Evolutionary conservation across 2,797 vertebrate species (phyloP).

Genomic region (Cercopithecus hamlyni): DNA sequence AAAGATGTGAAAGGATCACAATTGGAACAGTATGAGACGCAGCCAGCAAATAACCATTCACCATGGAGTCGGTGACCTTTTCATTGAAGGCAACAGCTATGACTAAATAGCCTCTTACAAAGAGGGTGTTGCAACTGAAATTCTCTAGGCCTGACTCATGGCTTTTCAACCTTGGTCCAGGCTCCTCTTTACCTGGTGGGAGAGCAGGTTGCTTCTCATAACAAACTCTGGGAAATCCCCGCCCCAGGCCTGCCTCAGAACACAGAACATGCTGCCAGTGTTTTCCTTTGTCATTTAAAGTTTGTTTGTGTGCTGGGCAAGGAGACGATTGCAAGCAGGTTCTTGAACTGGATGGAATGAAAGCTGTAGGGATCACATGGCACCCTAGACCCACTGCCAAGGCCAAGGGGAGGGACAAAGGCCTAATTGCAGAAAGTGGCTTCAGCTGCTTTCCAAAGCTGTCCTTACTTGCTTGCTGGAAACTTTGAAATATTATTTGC

Average conservation of each 20-base stretch:
- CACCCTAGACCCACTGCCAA: not conserved
- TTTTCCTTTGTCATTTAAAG: conserved; percentile 52
- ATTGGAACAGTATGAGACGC: not conserved
- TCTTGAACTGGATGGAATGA: conserved; percentile 24
- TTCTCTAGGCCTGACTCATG: conserved; percentile 51
- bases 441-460: not conserved
- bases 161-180: conserved; percentile 42
- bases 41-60: conserved; percentile 49
- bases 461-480: conserved; percentile 22
- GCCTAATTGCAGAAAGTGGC: not conserved
- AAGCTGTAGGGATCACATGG: conserved; percentile 32
- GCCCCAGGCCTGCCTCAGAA: not conserved
- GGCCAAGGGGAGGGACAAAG: not conserved
- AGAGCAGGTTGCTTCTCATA: not conserved
- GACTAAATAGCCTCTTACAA: conserved; percentile 60
- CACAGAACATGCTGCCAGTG: not conserved
- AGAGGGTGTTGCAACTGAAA: conserved; percentile 15
- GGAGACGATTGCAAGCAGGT: conserved; percentile 3
- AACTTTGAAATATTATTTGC: conserved; percentile 27
- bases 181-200: not conserved
- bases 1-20: conserved; percentile 42
- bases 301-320: conserved; percentile 16
- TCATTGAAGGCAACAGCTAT: conserved; percentile 40
- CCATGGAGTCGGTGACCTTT: conserved; percentile 52
- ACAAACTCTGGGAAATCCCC: conserved; percentile 57